Base-by-base conservation (phyloP, 2,888 invertebrate species). In the Xestia ashworthii region DNA sequence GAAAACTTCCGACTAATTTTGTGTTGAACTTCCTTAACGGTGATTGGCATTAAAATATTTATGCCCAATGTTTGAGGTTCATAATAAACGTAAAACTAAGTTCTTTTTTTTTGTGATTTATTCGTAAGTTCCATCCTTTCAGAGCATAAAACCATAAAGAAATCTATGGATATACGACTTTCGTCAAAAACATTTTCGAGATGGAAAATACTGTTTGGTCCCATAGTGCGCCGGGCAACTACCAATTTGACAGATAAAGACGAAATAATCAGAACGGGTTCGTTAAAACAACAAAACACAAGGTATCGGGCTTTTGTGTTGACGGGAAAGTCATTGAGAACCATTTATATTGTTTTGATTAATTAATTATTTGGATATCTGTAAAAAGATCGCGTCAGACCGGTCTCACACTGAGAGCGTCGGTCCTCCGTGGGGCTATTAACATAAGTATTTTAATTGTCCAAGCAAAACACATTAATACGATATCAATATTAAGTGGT, bases 361-460 rank as follows among this genome's bases (percentile, higher is more conserved):
- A 94, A 94, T 95, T 93, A 94, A 94, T 94, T 93, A 94, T 91
- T 79, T 68, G 16, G 78, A 74, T 76, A 74, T 86, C 88, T 84
- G 79, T 89, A 91, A 92, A 90, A 91, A 92, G 87, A 91, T 89
- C 92, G 88, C 87, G 93, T 91, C 62, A 5, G 86, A 94, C 95
- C 93, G 94, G 95, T 94, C 90, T 86, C 92, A 87, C 82, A 87
- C 89, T 87, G 91, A 76, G 90, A 86, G 89, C 88, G 88, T 87
- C 86, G 84, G 87, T 86, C 87, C 87, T 90, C 89, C 87, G 87
- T 87, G 84, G 81, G 75, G 55, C 75, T 82, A 95, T 95, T 95
- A 95, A 93, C 96, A 95, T 95, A 95, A 95, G 93, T 90, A 95
- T 94, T 94, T 95, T 95, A 95, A 95, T 95, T 95, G 95, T 93